Evolutionary conservation across 2,888 invertebrate species (phyloP).

Genomic region (Deilephila porcellus): DNA sequence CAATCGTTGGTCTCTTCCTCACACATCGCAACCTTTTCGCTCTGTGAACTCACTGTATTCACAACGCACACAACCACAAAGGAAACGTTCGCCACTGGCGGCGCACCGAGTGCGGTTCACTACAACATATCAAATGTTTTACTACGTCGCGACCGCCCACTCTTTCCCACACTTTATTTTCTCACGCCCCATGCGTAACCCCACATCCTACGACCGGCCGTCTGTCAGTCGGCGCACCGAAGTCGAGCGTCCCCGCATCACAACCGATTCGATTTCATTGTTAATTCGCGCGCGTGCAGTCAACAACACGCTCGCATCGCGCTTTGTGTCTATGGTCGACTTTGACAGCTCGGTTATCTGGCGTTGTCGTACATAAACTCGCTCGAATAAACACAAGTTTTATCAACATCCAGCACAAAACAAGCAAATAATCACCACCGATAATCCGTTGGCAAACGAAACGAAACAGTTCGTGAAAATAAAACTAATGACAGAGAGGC

Average conservation of each 20-base stretch:
- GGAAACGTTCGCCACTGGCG: conserved; percentile 70
- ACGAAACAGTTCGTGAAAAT: conserved; percentile 26
- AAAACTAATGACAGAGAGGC: conserved; percentile 35
- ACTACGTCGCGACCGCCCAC: conserved; percentile 88
- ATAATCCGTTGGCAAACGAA: conserved; percentile 34
- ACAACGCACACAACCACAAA: conserved; percentile 76
- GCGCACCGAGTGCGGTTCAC: conserved; percentile 73
- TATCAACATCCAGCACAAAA: conserved; percentile 39
- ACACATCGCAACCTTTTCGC: conserved; percentile 81
- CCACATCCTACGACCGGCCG: conserved; percentile 88
- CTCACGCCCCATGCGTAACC: conserved; percentile 92
- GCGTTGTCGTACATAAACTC: conserved; percentile 76
- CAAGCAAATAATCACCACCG: conserved; percentile 33
- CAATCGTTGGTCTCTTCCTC: conserved; percentile 82
- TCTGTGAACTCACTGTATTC: conserved; percentile 74
- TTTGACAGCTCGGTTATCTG: conserved; percentile 79
- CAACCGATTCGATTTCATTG: conserved; percentile 40
- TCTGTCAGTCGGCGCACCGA: conserved; percentile 65
- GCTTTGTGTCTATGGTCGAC: conserved; percentile 72
- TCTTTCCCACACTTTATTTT: conserved; percentile 93
- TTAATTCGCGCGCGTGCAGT: conserved; percentile 66
- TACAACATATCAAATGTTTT: conserved; percentile 85
- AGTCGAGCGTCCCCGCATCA: conserved; percentile 58
- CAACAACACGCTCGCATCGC: conserved; percentile 69
- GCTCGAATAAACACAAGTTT: conserved; percentile 70